A percentile compares a stretch with the other conserved stretches of the same genome.
These are phyloP conservation scores for Steromphala cineraria DNA, from an alignment of 2,888 invertebrate species.

Conservation along the genomic window DNA sequence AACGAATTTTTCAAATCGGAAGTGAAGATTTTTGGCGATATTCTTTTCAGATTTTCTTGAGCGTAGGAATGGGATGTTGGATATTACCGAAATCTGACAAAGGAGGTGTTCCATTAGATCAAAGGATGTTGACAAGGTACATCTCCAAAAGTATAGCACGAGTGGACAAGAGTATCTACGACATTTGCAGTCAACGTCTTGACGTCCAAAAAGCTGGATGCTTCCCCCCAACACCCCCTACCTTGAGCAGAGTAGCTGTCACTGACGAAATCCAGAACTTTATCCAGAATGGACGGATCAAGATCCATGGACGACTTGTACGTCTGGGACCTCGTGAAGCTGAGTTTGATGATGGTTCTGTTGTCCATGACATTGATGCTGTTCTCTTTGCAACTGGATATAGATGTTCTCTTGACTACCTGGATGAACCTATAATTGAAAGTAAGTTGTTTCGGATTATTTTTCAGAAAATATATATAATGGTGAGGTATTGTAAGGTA, in stretches of 20 bases:
- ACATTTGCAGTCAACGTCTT: background rate
- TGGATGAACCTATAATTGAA: background rate
- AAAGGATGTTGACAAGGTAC: background rate
- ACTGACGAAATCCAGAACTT: conserved; percentile 76
- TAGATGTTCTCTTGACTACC: conserved; percentile 34
- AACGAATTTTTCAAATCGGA: too few species aligned
- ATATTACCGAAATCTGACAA: background rate
- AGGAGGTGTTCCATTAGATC: background rate
- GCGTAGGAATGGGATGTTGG: background rate
- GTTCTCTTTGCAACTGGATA: conserved; percentile 76
- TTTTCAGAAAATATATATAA: too few species aligned
- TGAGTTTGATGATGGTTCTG: conserved; percentile 67
- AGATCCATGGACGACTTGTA: conserved; percentile 66
- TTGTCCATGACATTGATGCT: conserved; percentile 58
- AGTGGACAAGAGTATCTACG: background rate
- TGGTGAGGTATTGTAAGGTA: too few species aligned
- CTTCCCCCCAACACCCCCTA: background rate
- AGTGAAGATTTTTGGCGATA: background rate
- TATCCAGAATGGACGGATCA: conserved; percentile 73
- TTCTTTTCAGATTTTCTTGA: background rate
- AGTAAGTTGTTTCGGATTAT: background rate
- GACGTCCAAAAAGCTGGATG: background rate
- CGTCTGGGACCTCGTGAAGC: conserved; percentile 60
- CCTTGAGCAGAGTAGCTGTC: conserved; percentile 42
- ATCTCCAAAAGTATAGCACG: background rate